A percentile compares a stretch with the other conserved stretches of the same genome.
phyloP scores from a whole-genome alignment of 2,113 vertebrate genomes.

The Protomyctophum bolini region DNA sequence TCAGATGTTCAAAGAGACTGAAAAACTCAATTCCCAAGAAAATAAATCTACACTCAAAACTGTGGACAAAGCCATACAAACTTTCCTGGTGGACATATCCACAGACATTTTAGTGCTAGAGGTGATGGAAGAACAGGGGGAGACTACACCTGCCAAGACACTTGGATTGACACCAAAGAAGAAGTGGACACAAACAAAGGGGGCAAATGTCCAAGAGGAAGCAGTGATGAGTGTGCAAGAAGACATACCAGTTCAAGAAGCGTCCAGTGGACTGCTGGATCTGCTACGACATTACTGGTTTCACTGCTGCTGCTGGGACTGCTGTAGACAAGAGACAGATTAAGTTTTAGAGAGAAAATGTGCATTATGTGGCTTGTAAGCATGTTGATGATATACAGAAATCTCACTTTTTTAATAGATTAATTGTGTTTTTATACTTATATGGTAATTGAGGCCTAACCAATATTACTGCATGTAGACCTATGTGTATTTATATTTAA shows the following conservation, averaged over 20 bases:
- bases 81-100: background rate
- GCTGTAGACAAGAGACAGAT: conserved; percentile 19
- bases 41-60: conserved; percentile 8
- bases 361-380: too few relatives aligned
- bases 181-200: background rate
- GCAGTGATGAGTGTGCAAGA: background rate
- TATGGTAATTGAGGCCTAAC: too few relatives aligned
- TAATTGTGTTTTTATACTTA: too few relatives aligned
- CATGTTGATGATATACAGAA: too few relatives aligned
- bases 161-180: background rate
- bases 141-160: background rate
- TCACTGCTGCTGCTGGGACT: conserved; percentile 43
- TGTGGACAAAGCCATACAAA: conserved; percentile 48
- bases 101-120: background rate
- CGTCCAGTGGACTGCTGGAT: conserved; percentile 31
- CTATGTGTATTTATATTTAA: too few relatives aligned
- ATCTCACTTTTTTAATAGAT: too few relatives aligned
- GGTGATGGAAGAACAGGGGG: background rate
- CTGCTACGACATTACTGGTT: conserved; percentile 52
- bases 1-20: conserved; percentile 32
- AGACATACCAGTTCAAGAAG: background rate
- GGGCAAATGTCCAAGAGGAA: background rate
- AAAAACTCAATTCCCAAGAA: conserved; percentile 18
- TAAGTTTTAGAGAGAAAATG: too few relatives aligned
- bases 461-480: too few relatives aligned